phyloP scores from a whole-genome alignment of 64 coral and sea anemone species.

The Porites australiensis region DNA sequence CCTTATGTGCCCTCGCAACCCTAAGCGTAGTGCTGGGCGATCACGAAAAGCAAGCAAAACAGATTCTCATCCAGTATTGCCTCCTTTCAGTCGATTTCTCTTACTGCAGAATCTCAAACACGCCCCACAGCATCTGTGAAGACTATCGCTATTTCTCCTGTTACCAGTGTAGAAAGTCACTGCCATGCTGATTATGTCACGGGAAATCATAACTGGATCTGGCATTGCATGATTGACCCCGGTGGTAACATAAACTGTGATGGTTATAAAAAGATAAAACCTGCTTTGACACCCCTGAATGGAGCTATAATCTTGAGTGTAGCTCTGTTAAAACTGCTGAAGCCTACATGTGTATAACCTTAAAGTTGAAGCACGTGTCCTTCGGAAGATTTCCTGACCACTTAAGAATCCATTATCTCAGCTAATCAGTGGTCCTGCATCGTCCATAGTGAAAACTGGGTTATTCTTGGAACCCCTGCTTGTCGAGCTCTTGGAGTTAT shows the following conservation, averaged over 20 bases:
- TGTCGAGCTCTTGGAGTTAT: constrained; percentile 47
- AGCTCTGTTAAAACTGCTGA: constrained; percentile 28
- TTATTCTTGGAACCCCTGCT: constrained; percentile 51
- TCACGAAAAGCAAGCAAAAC: no score
- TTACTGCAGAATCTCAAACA: constrained; percentile 20
- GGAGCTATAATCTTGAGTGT: constrained; percentile 46
- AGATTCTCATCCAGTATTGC: neutral
- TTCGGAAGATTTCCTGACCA: constrained; percentile 40
- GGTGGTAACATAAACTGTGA: constrained; percentile 58
- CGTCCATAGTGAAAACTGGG: constrained; percentile 32
- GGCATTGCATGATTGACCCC: constrained; percentile 32
- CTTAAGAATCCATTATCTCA: neutral
- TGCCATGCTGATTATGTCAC: constrained; percentile 13
- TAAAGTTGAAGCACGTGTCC: constrained; percentile 32
- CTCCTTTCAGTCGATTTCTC: constrained; percentile 6
- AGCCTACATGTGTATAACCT: constrained; percentile 17
- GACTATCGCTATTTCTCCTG: neutral
- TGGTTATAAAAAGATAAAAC: constrained; percentile 47
- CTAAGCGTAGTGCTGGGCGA: no score
- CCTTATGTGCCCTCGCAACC: no score
- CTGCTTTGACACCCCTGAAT: constrained; percentile 40
- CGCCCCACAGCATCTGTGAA: neutral
- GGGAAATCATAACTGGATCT: constrained; percentile 30
- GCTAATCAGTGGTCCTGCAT: constrained; percentile 9
- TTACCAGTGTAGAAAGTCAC: constrained; percentile 26